Percentiles rank a stretch among this genome's conserved stretches.
phyloP scores from a whole-genome alignment of 1,140 invertebrate genomes.

The Branchinecta lynchi region DNA sequence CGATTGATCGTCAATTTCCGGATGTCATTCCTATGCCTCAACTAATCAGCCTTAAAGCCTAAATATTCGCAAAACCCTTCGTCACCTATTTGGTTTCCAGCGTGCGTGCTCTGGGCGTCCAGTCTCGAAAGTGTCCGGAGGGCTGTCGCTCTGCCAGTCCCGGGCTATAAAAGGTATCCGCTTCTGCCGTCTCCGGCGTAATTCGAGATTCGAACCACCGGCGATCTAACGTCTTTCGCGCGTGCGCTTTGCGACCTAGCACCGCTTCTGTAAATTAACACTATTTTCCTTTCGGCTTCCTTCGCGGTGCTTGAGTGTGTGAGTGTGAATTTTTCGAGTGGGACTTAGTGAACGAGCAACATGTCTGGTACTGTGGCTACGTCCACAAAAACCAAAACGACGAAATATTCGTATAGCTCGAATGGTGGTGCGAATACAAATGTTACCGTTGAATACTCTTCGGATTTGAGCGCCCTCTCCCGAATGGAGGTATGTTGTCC shows the following conservation, averaged over 20 bases:
- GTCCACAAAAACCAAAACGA: constrained; percentile 50
- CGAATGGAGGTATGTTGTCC: constrained; percentile 68
- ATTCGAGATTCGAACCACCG: neutral
- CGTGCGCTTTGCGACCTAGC: neutral
- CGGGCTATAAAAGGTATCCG: neutral
- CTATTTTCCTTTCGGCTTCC: neutral
- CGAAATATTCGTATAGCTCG: constrained; percentile 75
- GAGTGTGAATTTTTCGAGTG: neutral
- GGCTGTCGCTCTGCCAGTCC: neutral
- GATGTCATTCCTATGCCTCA: too few relatives aligned
- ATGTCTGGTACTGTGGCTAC: constrained; percentile 21
- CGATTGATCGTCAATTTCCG: neutral
- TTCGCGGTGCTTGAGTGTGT: constrained; percentile 1
- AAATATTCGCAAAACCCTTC: too few relatives aligned
- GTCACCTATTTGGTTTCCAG: too few relatives aligned
- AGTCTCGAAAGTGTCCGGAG: too few relatives aligned
- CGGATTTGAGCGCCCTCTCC: constrained; percentile 76
- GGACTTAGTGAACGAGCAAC: neutral
- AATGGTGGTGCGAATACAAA: constrained; percentile 52
- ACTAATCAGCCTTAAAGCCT: too few relatives aligned
- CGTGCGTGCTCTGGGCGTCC: too few relatives aligned
- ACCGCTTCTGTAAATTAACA: neutral
- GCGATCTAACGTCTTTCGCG: neutral
- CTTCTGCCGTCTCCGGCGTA: neutral
- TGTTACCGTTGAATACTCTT: constrained; percentile 82